Evolutionary conservation across 2,888 invertebrate genomes (phyloP).

Genomic region (Apodemia duryi): DNA sequence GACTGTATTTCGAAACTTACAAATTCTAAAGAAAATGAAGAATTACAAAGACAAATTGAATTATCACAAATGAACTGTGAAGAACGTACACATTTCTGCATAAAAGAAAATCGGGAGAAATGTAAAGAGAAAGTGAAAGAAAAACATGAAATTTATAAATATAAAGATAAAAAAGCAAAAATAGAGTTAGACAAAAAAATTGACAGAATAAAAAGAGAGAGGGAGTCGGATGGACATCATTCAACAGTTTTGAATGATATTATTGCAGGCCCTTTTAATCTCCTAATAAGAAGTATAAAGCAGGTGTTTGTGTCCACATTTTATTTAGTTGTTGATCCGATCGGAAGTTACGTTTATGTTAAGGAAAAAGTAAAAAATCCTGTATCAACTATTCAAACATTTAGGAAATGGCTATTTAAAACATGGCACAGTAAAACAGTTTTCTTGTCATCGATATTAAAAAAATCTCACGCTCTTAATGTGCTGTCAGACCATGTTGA

Average conservation of each 20-base stretch:
- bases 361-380: conserved; percentile 36
- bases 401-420: conserved; percentile 32
- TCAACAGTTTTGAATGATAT: conserved; percentile 39
- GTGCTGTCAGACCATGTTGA: conserved; percentile 41
- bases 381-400: conserved; percentile 29
- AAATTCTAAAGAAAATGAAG: not conserved
- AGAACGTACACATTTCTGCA: conserved; percentile 19
- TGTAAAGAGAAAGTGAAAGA: conserved; percentile 28
- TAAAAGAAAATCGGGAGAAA: conserved; percentile 20
- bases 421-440: conserved; percentile 40
- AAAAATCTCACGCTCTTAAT: conserved; percentile 39
- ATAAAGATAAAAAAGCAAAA: conserved; percentile 26
- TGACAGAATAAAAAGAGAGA: conserved; percentile 32
- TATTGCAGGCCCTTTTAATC: conserved; percentile 36
- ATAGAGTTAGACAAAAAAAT: conserved; percentile 30
- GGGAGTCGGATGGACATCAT: conserved; percentile 30
- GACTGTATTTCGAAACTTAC: conserved; percentile 4
- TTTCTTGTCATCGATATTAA: conserved; percentile 37
- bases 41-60: conserved; percentile 16
- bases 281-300: conserved; percentile 26
- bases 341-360: conserved; percentile 34
- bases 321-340: conserved; percentile 37
- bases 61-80: conserved; percentile 15
- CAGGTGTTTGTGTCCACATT: conserved; percentile 28
- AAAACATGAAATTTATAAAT: conserved; percentile 31